Base-by-base conservation (phyloP, 2,888 invertebrate genomes). In the Toxonevra muliebris region DNA sequence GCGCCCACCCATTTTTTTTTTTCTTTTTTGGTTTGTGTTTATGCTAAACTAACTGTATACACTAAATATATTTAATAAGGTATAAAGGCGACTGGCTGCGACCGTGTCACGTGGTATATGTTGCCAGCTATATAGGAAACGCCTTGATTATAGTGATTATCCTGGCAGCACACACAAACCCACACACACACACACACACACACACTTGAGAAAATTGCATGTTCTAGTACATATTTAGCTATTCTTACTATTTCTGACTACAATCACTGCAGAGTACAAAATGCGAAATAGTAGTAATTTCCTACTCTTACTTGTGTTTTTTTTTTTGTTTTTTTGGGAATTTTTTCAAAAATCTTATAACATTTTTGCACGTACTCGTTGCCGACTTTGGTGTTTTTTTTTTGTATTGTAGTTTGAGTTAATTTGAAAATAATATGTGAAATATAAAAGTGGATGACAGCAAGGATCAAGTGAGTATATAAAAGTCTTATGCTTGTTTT, bases 91-190 rank as follows among this genome's bases (percentile, higher is more conserved):
- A n/a, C n/a, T n/a, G n/a, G n/a, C n/a, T n/a, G n/a, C n/a, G n/a
- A n/a, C n/a, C n/a, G n/a, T n/a, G n/a, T n/a, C n/a, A n/a, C n/a
- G n/a, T n/a, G n/a, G n/a, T n/a, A n/a, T n/a, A n/a, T n/a, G n/a
- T n/a, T n/a, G n/a, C n/a, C n/a, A 30, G 30, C 30, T 30, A 30
- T 7, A 52, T 52, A 52, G 68, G 71, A 67, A 76, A 78, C 80
- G 69, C 78, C 80, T 80, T 79, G 78, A 80, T 80, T 79, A 79
- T 76, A 79, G 80, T 79, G 80, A 80, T 79, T 79, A 79, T 72
- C 77, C 73, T 58, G 54, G 40, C 52, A 60, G 59, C 52, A 58
- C 50, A 59, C n/a, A n/a, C n/a, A n/a, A n/a, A 41, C 52, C 30
- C 59, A 30, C 3, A 41, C 52, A 43, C 59, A 52, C 65, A 57